Evolutionary conservation across 2,797 vertebrate genomes (phyloP), one percentile per base, ranked within the genome.

Genomic region (Bucorvus abyssinicus): DNA sequence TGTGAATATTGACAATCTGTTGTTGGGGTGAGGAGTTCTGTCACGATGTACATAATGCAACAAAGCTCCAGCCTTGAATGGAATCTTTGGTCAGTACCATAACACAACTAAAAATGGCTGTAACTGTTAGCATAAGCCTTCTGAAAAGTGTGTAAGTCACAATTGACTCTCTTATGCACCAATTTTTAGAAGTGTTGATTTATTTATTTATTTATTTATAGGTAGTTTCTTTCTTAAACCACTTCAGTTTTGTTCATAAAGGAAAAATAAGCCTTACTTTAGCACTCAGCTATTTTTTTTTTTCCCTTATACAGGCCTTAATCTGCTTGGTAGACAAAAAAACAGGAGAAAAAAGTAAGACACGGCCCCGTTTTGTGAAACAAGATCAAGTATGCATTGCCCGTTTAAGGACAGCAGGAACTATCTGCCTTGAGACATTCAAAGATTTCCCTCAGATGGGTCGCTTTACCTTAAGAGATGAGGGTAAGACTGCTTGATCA

Each of bases 361-460:
- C 98, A 85, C 98, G 99, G 89, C 99, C 99, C 63, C 99, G 99
- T 94, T 99, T 99, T 78, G 99, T 99, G 90, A 99, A 99, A 97
- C 99, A 99, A 98, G 99, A 99, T 98, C 99, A 99, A 96, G 99
- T 99, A 71, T 99, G 99, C 98, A 99, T 99, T 77, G 99, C 99
- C 90, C 99, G 99, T 93, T 98, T 99, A 97, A 98, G 98, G 97
- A 99, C 99, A 60, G 99, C 99, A 84, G 99, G 99, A 85, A 99
- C 99, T 95, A 99, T 99, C 98, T 99, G 99, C 98, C 99, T 99
- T 96, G 99, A 99, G 97, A 99, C 99, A 63, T 99, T 99, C 98
- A 99, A 99, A 98, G 99, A 99, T 71, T 99, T 99, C 98, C 99
- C 99, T 97, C 99, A 99, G 96, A 99, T 99, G 99, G 99, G 99